phyloP scores from a whole-genome alignment of 2,888 invertebrate species.

The Tipula confusa region DNA sequence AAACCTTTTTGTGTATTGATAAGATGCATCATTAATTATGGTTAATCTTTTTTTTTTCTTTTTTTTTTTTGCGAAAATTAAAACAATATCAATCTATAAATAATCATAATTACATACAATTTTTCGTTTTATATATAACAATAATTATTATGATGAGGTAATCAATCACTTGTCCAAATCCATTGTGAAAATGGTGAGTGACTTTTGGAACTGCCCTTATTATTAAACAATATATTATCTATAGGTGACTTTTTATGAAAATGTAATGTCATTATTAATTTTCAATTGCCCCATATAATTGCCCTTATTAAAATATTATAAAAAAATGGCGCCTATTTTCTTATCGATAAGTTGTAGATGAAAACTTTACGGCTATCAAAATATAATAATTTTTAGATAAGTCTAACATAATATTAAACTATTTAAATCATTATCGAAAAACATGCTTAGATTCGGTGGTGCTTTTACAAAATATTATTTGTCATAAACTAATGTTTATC shows the following conservation, averaged over 20 bases:
- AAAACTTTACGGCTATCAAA: too few relatives aligned
- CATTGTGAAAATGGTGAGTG: not conserved
- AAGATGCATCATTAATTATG: conserved; percentile 20
- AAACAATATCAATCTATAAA: not conserved
- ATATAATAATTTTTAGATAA: too few relatives aligned
- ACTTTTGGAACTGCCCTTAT: not conserved
- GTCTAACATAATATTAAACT: too few relatives aligned
- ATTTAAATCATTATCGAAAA: too few relatives aligned
- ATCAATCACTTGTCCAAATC: not conserved
- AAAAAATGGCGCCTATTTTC: not conserved
- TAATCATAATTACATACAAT: not conserved
- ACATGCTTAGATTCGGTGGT: too few relatives aligned
- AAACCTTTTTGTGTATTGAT: not conserved
- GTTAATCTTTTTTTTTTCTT: not conserved
- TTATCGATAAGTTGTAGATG: too few relatives aligned
- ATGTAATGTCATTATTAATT: not conserved
- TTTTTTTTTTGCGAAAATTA: not conserved
- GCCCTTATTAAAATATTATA: not conserved
- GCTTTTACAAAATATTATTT: too few relatives aligned
- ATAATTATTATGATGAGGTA: not conserved
- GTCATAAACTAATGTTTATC: too few relatives aligned
- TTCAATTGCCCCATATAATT: too few relatives aligned
- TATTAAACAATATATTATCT: not conserved
- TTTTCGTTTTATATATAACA: not conserved
- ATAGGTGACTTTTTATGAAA: not conserved